Evolutionary conservation across 2,113 vertebrate genomes (phyloP).

Genomic region (Agapornis roseicollis): DNA sequence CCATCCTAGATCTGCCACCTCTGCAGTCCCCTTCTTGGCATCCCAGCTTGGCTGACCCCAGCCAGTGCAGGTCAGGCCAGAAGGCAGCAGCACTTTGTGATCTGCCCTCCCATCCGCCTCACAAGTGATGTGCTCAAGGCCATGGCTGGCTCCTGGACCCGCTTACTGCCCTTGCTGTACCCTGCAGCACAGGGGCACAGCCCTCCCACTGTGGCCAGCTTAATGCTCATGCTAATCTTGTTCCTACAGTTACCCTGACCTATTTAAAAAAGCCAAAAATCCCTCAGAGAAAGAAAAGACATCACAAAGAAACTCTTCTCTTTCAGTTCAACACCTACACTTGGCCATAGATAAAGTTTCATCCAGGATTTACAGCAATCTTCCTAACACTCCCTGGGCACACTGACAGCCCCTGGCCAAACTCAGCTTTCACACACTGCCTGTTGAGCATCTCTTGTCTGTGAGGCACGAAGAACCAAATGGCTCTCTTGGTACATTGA

Average conservation of each 20-base stretch:
- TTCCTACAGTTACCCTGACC: background rate
- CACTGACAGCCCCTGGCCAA: background rate
- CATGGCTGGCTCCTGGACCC: background rate
- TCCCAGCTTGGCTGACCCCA: background rate
- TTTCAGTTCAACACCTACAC: background rate
- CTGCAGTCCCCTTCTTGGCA: background rate
- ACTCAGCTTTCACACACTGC: background rate
- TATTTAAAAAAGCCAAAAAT: background rate
- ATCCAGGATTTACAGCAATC: background rate
- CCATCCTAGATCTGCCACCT: background rate
- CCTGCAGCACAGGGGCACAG: background rate
- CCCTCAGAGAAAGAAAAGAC: background rate
- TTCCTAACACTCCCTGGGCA: background rate
- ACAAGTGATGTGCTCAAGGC: background rate
- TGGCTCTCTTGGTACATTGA: background rate
- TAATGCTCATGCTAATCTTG: background rate
- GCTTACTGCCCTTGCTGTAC: background rate
- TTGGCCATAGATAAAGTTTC: background rate
- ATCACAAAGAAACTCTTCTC: background rate
- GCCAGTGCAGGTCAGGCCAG: background rate
- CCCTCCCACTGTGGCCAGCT: background rate
- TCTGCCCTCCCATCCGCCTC: background rate
- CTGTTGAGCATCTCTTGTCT: background rate
- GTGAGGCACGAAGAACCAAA: background rate
- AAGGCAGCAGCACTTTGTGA: background rate